phyloP scores from a whole-genome alignment of 2,888 invertebrate species.

The Pyralis farinalis region DNA sequence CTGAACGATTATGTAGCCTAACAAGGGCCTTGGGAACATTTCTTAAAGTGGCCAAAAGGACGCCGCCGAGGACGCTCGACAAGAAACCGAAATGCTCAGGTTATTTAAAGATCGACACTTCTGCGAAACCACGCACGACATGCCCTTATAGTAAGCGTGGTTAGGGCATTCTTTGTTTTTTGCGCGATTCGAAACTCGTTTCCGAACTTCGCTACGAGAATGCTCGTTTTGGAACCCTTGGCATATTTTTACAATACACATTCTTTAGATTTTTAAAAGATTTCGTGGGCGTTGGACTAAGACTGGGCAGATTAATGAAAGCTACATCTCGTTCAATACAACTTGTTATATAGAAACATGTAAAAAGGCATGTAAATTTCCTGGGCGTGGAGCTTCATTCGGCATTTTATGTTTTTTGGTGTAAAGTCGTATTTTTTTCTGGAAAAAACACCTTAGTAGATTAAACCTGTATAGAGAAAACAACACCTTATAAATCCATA shows the following conservation, averaged over 20 bases:
- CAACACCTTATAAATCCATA: too few relatives aligned
- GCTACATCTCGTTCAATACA: too few relatives aligned
- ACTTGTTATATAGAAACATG: too few relatives aligned
- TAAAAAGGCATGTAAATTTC: too few relatives aligned
- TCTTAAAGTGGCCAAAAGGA: constrained; percentile 61
- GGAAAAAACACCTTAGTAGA: too few relatives aligned
- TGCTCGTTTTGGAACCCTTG: constrained; percentile 12
- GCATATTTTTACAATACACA: neutral
- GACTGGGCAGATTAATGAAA: too few relatives aligned
- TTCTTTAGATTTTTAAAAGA: neutral
- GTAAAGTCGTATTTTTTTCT: too few relatives aligned
- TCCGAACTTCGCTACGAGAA: constrained; percentile 8
- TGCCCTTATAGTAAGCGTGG: constrained; percentile 55
- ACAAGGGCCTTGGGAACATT: constrained; percentile 62
- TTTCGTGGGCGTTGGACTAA: too few relatives aligned
- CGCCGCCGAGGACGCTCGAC: constrained; percentile 65
- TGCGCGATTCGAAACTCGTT: constrained; percentile 36
- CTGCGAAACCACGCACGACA: constrained; percentile 66
- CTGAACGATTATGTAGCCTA: constrained; percentile 66
- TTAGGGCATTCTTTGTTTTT: constrained; percentile 49
- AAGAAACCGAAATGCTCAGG: constrained; percentile 55
- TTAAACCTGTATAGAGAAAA: too few relatives aligned
- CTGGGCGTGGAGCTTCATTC: too few relatives aligned
- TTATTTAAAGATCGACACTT: constrained; percentile 58
- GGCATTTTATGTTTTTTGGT: too few relatives aligned